Conservation (phyloP, 2,113 vertebrate genomes). For the Sceloporus tristichus region DNA sequence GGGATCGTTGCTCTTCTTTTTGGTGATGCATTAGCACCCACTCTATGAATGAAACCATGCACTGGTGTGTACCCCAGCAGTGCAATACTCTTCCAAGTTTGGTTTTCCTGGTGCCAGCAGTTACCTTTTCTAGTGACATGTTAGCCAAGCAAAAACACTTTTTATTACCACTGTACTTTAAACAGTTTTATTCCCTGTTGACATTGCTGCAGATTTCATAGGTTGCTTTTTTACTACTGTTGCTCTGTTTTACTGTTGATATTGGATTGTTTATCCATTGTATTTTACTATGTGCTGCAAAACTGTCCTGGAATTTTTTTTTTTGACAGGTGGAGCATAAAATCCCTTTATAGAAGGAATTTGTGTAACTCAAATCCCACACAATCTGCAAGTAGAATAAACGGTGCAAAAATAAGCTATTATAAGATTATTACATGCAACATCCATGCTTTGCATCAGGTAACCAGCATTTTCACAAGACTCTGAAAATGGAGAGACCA, state of each 20-base stretch:
- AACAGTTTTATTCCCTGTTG: background rate
- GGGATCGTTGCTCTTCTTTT: no score
- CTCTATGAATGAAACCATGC: no score
- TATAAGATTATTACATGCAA: background rate
- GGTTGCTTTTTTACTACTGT: background rate
- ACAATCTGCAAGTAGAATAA: background rate
- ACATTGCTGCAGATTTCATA: background rate
- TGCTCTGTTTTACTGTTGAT: background rate
- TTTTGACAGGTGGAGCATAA: background rate
- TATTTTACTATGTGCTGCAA: background rate
- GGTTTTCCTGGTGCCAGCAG: background rate
- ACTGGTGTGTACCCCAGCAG: no score
- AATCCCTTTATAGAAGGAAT: background rate
- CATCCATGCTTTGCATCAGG: background rate
- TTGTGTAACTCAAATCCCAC: background rate
- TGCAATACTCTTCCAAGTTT: background rate
- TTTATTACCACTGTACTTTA: no score
- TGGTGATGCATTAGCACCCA: no score
- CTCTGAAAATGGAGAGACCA: background rate
- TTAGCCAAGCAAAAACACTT: background rate
- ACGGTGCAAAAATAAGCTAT: background rate
- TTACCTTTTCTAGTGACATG: background rate
- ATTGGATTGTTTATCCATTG: background rate
- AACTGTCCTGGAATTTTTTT: background rate
- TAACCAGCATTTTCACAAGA: background rate